Evolutionary conservation across 2,888 invertebrate genomes (phyloP).

Genomic region (Ophioninae sp.): DNA sequence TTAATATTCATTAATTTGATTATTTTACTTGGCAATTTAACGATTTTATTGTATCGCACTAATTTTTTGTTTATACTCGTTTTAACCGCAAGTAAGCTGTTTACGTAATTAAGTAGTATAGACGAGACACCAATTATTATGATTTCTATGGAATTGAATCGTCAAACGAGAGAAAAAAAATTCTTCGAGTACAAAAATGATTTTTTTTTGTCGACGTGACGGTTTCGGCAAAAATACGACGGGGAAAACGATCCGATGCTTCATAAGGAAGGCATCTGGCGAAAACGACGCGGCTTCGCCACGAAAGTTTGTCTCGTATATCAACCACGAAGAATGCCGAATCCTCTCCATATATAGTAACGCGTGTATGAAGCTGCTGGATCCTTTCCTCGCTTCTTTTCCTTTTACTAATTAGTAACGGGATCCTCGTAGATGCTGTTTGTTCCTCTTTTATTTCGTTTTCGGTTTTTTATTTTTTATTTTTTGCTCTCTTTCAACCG

Average conservation of each 20-base stretch:
- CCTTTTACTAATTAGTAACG: slow-evolving; percentile 78
- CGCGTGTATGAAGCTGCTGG: slow-evolving; percentile 42
- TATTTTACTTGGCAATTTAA: neutral
- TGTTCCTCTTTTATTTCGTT: slow-evolving; percentile 59
- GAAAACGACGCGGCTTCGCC: slow-evolving; percentile 3
- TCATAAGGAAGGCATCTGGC: slow-evolving; percentile 33
- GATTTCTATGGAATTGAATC: no score
- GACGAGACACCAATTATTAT: no score
- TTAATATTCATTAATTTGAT: neutral
- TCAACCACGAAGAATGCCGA: slow-evolving; percentile 40
- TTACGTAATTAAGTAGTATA: neutral
- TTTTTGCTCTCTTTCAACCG: slow-evolving; percentile 64
- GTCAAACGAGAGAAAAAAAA: neutral
- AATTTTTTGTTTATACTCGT: neutral
- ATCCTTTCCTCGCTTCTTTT: slow-evolving; percentile 71
- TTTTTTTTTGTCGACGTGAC: neutral
- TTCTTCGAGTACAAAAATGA: neutral
- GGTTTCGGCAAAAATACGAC: neutral
- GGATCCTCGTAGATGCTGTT: slow-evolving; percentile 69
- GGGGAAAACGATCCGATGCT: slow-evolving; percentile 15
- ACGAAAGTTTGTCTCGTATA: slow-evolving; percentile 44
- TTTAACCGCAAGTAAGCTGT: neutral
- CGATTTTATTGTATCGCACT: neutral
- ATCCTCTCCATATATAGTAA: slow-evolving; percentile 1
- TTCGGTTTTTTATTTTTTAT: no score